Evolutionary conservation across 2,888 invertebrate genomes (phyloP).

Genomic region (Spodoptera picta): DNA sequence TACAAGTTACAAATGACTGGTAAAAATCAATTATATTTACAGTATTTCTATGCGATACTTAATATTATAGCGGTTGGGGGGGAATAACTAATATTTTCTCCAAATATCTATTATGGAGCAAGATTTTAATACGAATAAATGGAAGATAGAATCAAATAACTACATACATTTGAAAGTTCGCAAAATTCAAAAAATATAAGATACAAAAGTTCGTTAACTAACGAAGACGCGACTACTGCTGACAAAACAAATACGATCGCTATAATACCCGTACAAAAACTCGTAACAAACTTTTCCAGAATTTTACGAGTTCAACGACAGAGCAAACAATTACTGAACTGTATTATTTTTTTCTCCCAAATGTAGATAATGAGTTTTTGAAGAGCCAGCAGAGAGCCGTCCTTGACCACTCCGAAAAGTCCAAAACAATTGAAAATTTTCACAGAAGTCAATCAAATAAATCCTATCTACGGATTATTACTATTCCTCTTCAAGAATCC

Average conservation of each 20-base stretch:
- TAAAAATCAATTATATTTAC: no score
- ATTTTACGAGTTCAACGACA: constrained; percentile 16
- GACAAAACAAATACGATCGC: constrained; percentile 22
- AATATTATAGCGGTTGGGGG: no score
- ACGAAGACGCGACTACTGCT: constrained; percentile 7
- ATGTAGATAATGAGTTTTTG: constrained; percentile 19
- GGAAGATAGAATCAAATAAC: no score
- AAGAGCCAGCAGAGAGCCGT: background rate
- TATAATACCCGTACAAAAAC: constrained; percentile 4
- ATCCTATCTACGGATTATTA: background rate
- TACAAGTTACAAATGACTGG: no score
- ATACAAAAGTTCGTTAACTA: constrained; percentile 7
- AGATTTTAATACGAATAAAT: no score
- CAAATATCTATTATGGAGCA: no score
- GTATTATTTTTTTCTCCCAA: constrained; percentile 9
- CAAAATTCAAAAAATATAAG: background rate
- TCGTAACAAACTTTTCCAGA: constrained; percentile 20
- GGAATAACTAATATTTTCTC: no score
- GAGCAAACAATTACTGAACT: constrained; percentile 17
- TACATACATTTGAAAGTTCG: no score
- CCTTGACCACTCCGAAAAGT: background rate
- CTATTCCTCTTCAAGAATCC: no score
- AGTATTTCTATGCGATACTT: no score
- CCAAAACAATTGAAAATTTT: no score
- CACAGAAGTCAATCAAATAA: background rate